A percentile compares a stretch with the other conserved stretches of the same genome.
phyloP scores from a whole-genome alignment of 2,113 vertebrate species.

The Entomyzon cyanotis region DNA sequence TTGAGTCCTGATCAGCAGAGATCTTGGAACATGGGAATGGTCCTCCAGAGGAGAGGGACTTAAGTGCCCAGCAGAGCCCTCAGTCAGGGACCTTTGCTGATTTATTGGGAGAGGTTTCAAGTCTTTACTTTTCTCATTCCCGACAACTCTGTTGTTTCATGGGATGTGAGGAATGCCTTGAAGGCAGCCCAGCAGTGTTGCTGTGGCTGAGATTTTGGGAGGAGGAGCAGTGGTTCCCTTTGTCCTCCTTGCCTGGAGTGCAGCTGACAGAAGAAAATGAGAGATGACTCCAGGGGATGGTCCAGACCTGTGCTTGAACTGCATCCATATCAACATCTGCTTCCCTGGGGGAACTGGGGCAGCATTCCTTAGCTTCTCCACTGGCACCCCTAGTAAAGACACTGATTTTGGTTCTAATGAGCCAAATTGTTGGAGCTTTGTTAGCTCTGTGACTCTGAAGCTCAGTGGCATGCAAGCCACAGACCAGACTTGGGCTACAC shows the following conservation, averaged over 20 bases:
- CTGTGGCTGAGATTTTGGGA: not conserved
- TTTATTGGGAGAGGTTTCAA: not conserved
- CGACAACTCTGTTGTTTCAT: not conserved
- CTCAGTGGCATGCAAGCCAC: not conserved
- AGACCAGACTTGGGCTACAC: not conserved
- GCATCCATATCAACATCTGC: not conserved
- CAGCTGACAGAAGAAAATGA: not conserved
- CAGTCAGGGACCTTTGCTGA: not conserved
- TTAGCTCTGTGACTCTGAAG: not conserved
- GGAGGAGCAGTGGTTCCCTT: not conserved
- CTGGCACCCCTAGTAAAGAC: not conserved
- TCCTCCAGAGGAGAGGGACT: not conserved
- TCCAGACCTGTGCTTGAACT: not conserved
- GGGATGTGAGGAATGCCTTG: not conserved
- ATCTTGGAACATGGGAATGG: not conserved
- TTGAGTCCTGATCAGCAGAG: not conserved
- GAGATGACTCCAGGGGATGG: not conserved
- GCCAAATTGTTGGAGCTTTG: not conserved
- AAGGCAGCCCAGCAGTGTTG: accelerated
- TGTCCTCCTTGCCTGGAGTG: not conserved
- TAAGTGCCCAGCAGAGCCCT: not conserved
- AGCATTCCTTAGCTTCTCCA: not conserved
- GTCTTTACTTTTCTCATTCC: not conserved
- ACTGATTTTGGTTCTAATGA: not conserved
- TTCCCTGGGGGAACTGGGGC: not conserved